These are phyloP conservation scores for Clarias pachynema DNA, from an alignment of 2,797 vertebrate species.

Conservation along the genomic window DNA sequence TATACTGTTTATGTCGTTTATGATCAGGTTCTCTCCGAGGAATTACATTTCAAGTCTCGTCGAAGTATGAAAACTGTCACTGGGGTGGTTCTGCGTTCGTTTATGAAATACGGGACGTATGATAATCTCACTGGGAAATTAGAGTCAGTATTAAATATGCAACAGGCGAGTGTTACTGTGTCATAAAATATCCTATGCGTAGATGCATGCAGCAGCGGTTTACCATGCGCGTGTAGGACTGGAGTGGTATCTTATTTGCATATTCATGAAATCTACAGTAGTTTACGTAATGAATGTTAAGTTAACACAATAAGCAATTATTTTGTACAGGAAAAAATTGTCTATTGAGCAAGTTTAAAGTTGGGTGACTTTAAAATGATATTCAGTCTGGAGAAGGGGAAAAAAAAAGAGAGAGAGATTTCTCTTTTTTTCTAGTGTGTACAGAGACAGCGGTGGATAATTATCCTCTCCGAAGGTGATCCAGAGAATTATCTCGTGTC, in stretches of 20 bases:
- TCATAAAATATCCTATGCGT: conserved; percentile 10
- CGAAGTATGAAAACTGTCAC: conserved; percentile 1
- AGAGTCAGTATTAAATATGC: conserved; percentile 16
- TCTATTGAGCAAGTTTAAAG: background rate
- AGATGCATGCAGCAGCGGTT: background rate
- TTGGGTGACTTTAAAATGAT: conserved; percentile 18
- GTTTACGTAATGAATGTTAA: conserved; percentile 6
- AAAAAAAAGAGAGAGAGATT: background rate
- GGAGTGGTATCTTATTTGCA: background rate
- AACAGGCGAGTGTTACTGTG: background rate
- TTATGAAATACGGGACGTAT: conserved; percentile 4
- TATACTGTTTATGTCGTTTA: background rate
- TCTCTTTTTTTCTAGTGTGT: conserved; percentile 37
- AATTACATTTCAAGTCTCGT: background rate
- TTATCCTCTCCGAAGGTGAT: conserved; percentile 58
- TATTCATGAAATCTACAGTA: conserved; percentile 10
- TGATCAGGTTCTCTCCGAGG: background rate
- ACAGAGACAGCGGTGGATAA: conserved; percentile 50
- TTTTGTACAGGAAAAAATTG: background rate
- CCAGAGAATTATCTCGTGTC: conserved; percentile 51
- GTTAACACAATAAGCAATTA: background rate
- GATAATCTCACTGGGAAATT: conserved; percentile 14
- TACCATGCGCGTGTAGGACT: background rate
- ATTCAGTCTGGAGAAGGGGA: background rate
- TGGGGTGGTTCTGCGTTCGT: background rate